These are phyloP conservation scores for Ambastaia sidthimunki DNA, from an alignment of 2,797 vertebrate genomes.

Conservation along the genomic window DNA sequence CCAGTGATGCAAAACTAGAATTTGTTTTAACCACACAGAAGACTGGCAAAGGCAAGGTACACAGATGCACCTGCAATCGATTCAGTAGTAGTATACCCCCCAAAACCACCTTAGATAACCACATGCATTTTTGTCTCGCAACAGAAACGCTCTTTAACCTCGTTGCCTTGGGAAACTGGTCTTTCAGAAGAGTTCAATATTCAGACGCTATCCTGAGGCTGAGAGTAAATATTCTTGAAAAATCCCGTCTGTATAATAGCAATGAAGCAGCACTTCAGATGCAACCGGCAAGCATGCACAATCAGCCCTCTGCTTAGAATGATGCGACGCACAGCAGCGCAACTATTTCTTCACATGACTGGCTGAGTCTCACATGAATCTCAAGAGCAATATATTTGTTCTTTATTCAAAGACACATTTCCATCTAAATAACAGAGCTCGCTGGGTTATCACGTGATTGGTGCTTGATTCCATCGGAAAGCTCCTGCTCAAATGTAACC, in stretches of 20 bases:
- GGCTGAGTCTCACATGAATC: conserved; percentile 48
- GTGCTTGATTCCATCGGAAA: conserved; percentile 59
- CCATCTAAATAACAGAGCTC: conserved; percentile 41
- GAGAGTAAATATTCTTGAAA: conserved; percentile 56
- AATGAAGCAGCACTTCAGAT: conserved; percentile 54
- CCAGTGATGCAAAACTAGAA: conserved; percentile 50
- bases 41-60: conserved; percentile 39
- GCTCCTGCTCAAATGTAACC: conserved; percentile 64
- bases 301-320: conserved; percentile 53
- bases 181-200: conserved; percentile 58
- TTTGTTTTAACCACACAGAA: conserved; percentile 37
- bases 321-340: conserved; percentile 48
- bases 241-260: conserved; percentile 57
- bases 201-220: conserved; percentile 48
- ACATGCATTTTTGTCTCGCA: conserved; percentile 41
- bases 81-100: conserved; percentile 33
- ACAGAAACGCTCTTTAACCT: conserved; percentile 41
- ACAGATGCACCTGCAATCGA: conserved; percentile 43
- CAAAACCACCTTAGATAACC: conserved; percentile 17
- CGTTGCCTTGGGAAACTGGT: conserved; percentile 52
- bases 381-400: conserved; percentile 49
- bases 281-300: conserved; percentile 47
- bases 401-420: conserved; percentile 51
- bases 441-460: conserved; percentile 51
- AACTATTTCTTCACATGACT: conserved; percentile 61